Evolutionary conservation across 2,888 invertebrate species (phyloP).

Genomic region (Leptarthrus brevirostris): DNA sequence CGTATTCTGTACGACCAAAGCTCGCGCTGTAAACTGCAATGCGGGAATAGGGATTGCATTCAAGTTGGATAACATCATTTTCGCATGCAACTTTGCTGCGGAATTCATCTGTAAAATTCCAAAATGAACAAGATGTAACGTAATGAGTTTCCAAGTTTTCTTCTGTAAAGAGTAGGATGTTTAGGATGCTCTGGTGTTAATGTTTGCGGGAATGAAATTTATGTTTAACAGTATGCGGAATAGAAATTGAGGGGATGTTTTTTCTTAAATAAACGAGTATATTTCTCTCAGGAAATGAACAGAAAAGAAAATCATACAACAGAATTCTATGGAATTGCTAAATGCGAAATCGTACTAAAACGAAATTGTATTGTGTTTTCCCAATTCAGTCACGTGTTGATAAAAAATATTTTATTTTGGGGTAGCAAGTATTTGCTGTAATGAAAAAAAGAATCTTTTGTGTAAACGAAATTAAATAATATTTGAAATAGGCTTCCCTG

Average conservation of each 20-base stretch:
- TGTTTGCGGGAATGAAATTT: neutral
- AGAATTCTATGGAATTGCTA: neutral
- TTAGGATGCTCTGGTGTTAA: neutral
- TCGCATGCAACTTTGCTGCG: constrained; percentile 94
- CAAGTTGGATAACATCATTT: constrained; percentile 86
- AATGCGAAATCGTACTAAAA: neutral
- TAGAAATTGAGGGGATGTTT: neutral
- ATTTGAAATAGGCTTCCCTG: too few species aligned
- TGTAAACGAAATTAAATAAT: too few species aligned
- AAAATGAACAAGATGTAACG: constrained; percentile 24
- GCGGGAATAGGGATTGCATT: constrained; percentile 87
- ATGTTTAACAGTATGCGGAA: neutral
- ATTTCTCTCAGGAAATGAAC: neutral
- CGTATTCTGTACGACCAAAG: constrained; percentile 91
- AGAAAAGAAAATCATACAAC: neutral
- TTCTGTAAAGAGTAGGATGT: too few species aligned
- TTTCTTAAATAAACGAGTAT: neutral
- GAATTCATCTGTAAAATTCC: constrained; percentile 83
- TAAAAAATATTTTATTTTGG: too few species aligned
- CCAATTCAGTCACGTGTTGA: too few species aligned
- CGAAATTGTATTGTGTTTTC: neutral
- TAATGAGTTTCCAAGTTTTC: constrained; percentile 15
- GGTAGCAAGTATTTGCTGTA: too few species aligned
- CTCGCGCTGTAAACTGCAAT: constrained; percentile 94
- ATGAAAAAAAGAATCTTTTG: too few species aligned